Percentiles rank a stretch among this genome's conserved stretches.
Conservation (phyloP, 2,113 vertebrate genomes). For the Pangasianodon hypophthalmus region DNA sequence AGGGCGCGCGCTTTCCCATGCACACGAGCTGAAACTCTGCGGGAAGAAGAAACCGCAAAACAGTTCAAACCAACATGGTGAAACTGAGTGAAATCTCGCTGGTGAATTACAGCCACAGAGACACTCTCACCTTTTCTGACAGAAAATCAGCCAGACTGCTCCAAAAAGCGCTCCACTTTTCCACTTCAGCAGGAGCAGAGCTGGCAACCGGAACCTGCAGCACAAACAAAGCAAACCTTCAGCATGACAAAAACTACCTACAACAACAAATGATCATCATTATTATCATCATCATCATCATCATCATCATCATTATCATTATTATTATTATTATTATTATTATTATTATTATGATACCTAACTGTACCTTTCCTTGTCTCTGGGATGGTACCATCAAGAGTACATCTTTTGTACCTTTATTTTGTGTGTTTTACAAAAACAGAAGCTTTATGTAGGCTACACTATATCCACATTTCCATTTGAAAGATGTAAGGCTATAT, state of each 20-base stretch:
- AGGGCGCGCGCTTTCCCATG: slow-evolving; percentile 41
- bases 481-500: too few relatives aligned
- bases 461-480: too few relatives aligned
- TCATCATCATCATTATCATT: too few relatives aligned
- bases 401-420: too few relatives aligned
- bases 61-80: background rate
- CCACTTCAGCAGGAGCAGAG: slow-evolving; percentile 4
- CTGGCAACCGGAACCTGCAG: background rate
- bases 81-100: background rate
- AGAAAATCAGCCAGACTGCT: slow-evolving; percentile 18
- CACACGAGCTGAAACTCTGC: slow-evolving; percentile 34
- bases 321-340: too few relatives aligned
- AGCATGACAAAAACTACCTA: background rate
- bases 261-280: background rate
- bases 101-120: background rate
- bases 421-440: too few relatives aligned
- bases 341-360: too few relatives aligned
- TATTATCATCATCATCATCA: too few relatives aligned
- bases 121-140: slow-evolving; percentile 14
- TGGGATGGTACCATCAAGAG: too few relatives aligned
- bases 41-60: background rate
- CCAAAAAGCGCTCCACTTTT: slow-evolving; percentile 2
- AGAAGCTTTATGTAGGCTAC: too few relatives aligned
- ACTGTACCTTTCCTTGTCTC: too few relatives aligned
- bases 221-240: background rate